phyloP scores from a whole-genome alignment of 2,888 invertebrate genomes.

The Nemotelus pantherinus region DNA sequence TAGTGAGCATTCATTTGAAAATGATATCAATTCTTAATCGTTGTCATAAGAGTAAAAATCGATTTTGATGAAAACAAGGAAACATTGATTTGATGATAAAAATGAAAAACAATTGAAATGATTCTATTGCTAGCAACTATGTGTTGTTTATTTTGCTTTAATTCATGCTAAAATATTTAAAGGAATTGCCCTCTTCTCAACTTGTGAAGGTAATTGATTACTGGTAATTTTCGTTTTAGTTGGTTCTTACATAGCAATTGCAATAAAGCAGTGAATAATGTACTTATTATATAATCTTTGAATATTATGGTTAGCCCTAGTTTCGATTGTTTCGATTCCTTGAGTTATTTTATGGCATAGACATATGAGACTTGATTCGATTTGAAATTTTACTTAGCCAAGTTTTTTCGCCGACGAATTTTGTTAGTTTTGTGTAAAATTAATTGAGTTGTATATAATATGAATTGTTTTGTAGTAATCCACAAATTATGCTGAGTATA shows the following conservation, averaged over 20 bases:
- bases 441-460: slow-evolving; percentile 6
- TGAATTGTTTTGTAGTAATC: slow-evolving; percentile 12
- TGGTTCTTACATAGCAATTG: slow-evolving; percentile 30
- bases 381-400: slow-evolving; percentile 1
- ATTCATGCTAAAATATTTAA: slow-evolving; percentile 58
- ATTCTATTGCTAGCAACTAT: slow-evolving; percentile 52
- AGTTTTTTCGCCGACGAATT: background rate
- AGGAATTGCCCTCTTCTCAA: slow-evolving; percentile 75
- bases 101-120: slow-evolving; percentile 29
- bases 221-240: slow-evolving; percentile 49
- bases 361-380: background rate
- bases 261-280: slow-evolving; percentile 7
- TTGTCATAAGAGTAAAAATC: background rate
- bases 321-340: slow-evolving; percentile 32
- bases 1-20: no score
- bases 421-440: background rate
- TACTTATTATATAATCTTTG: slow-evolving; percentile 7
- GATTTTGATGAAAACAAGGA: slow-evolving; percentile 9
- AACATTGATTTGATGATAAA: slow-evolving; percentile 16
- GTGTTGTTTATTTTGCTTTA: slow-evolving; percentile 56
- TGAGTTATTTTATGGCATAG: background rate
- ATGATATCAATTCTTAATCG: background rate
- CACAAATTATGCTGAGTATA: slow-evolving; percentile 3
- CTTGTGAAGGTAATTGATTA: slow-evolving; percentile 72
- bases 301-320: slow-evolving; percentile 36